Evolutionary conservation across 1,140 invertebrate species (phyloP).

Genomic region (Adoxophyes honmai): DNA sequence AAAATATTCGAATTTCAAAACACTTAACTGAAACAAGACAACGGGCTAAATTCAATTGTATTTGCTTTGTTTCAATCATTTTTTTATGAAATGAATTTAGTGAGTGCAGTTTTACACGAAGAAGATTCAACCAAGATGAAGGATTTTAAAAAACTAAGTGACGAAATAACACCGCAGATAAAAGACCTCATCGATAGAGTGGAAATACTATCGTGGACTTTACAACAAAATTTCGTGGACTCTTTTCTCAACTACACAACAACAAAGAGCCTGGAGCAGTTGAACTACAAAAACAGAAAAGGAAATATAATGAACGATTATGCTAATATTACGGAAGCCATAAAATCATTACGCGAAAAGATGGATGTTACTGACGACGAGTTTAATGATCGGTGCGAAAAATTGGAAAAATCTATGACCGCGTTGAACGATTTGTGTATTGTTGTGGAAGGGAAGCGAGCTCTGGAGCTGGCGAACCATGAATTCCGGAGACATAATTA

Average conservation of each 20-base stretch:
- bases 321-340: constrained; percentile 34
- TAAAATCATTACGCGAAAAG: constrained; percentile 34
- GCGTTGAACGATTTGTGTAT: constrained; percentile 46
- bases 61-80: not conserved
- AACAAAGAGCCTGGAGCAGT: constrained; percentile 60
- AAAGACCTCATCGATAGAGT: constrained; percentile 54
- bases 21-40: constrained; percentile 22
- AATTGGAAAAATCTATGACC: constrained; percentile 37
- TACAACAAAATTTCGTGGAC: constrained; percentile 65
- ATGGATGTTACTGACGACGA: constrained; percentile 42
- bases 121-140: constrained; percentile 42
- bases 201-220: constrained; percentile 56
- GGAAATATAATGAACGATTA: constrained; percentile 46
- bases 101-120: constrained; percentile 50
- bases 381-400: constrained; percentile 39
- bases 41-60: constrained; percentile 11
- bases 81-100: constrained; percentile 46
- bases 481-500: constrained; percentile 57
- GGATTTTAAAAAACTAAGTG: constrained; percentile 45
- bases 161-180: constrained; percentile 44
- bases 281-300: constrained; percentile 62
- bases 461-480: constrained; percentile 49
- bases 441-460: constrained; percentile 45
- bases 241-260: constrained; percentile 50
- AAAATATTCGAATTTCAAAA: constrained; percentile 11